A percentile compares a stretch with the other conserved stretches of the same genome.
Conservation (phyloP, 2,888 invertebrate species). For the Vannuccia rotundouncinata region DNA sequence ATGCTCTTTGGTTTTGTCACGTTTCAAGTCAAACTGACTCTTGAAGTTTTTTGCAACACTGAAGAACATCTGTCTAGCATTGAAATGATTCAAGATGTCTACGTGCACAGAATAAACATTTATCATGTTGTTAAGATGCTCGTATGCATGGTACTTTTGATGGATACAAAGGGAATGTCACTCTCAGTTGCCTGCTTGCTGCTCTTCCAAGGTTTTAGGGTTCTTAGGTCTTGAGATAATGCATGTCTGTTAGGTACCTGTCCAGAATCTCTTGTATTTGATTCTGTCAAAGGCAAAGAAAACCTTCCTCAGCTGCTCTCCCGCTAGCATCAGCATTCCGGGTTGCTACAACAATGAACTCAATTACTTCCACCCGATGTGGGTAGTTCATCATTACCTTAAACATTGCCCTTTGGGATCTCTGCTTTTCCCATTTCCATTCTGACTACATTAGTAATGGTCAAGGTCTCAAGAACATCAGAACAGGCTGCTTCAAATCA, state of each 20-base stretch:
- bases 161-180: slow-evolving; percentile 2
- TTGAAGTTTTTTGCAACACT: neutral
- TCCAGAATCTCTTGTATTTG: slow-evolving; percentile 16
- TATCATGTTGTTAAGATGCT: slow-evolving; percentile 18
- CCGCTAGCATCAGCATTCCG: neutral
- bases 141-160: neutral
- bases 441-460: slow-evolving; percentile 32
- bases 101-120: neutral
- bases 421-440: slow-evolving; percentile 28
- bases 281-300: neutral
- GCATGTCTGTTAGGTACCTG: neutral
- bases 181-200: neutral
- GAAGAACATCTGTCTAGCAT: slow-evolving; percentile 16
- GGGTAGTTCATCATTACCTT: slow-evolving; percentile 40
- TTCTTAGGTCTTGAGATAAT: neutral
- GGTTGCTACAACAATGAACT: neutral
- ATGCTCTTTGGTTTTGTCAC: neutral
- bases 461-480: slow-evolving; percentile 34
- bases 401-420: slow-evolving; percentile 40
- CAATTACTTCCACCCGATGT: slow-evolving; percentile 34
- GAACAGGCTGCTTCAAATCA: neutral
- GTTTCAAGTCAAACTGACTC: neutral
- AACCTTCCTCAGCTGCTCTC: slow-evolving; percentile 5
- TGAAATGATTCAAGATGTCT: neutral
- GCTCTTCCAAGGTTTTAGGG: slow-evolving; percentile 14